phyloP scores from a whole-genome alignment of 1,140 invertebrate genomes.

The Drosophila virilis region DNA sequence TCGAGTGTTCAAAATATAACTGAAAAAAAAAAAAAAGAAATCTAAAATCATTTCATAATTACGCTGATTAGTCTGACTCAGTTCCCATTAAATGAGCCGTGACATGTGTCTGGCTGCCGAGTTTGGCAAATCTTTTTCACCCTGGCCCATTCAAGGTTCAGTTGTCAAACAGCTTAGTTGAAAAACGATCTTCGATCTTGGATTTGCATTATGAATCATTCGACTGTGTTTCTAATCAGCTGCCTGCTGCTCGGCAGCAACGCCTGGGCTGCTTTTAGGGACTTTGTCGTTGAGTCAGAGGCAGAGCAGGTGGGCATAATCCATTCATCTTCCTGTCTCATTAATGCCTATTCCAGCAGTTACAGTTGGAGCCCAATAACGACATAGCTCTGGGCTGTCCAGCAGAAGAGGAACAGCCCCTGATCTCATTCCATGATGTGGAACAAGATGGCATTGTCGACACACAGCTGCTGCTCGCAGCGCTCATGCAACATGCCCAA shows the following conservation, averaged over 20 bases:
- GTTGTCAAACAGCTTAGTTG: constrained; percentile 19
- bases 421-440: constrained; percentile 38
- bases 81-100: constrained; percentile 54
- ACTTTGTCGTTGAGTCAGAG: constrained; percentile 64
- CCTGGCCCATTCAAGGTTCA: constrained; percentile 50
- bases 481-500: constrained; percentile 60
- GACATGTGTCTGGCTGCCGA: constrained; percentile 9
- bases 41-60: constrained; percentile 1
- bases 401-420: constrained; percentile 1
- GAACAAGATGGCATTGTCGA: constrained; percentile 43
- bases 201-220: constrained; percentile 36
- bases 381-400: constrained; percentile 1
- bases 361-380: constrained; percentile 2
- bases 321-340: too few species aligned
- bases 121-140: neutral
- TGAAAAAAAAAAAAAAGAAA: constrained; percentile 36
- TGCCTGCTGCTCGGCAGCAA: constrained; percentile 31
- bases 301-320: constrained; percentile 4
- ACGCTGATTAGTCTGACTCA: constrained; percentile 8
- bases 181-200: neutral
- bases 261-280: constrained; percentile 50
- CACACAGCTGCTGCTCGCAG: constrained; percentile 36
- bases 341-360: neutral
- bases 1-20: constrained; percentile 9
- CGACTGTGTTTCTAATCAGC: constrained; percentile 9